phyloP scores from a whole-genome alignment of 92 coral and sea anemone genomes.

The Umimayanthus kanabou region DNA sequence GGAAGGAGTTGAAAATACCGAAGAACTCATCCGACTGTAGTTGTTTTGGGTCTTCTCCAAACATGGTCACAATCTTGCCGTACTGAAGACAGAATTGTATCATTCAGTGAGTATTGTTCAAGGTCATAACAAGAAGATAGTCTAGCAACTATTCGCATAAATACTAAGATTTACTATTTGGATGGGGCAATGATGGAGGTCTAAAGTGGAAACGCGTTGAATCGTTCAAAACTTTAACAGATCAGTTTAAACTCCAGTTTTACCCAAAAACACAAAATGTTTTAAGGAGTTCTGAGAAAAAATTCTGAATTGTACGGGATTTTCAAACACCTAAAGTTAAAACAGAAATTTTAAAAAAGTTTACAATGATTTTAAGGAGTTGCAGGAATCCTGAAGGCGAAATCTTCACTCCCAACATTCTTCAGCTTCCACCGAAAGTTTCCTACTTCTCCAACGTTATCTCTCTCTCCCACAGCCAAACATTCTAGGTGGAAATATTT shows the following conservation, averaged over 20 bases:
- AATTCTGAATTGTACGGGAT: too few relatives aligned
- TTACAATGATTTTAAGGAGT: too few relatives aligned
- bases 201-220: too few relatives aligned
- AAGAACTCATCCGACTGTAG: conserved; percentile 87
- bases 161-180: not conserved
- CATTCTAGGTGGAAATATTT: not conserved
- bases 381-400: too few relatives aligned
- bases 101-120: not conserved
- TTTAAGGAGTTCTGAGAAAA: not conserved
- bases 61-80: conserved; percentile 80
- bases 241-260: too few relatives aligned
- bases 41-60: conserved; percentile 94
- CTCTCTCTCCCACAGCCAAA: not conserved
- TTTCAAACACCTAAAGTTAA: too few relatives aligned
- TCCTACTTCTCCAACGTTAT: too few relatives aligned
- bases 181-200: too few relatives aligned
- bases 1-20: conserved; percentile 87
- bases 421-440: too few relatives aligned
- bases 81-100: conserved; percentile 56
- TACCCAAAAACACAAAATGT: not conserved
- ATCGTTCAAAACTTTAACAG: too few relatives aligned
- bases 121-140: not conserved
- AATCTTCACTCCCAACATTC: too few relatives aligned
- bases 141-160: not conserved
- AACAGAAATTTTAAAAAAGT: too few relatives aligned